Base-by-base conservation (phyloP, 2,797 vertebrate genomes). In the Sus cebifrons region DNA sequence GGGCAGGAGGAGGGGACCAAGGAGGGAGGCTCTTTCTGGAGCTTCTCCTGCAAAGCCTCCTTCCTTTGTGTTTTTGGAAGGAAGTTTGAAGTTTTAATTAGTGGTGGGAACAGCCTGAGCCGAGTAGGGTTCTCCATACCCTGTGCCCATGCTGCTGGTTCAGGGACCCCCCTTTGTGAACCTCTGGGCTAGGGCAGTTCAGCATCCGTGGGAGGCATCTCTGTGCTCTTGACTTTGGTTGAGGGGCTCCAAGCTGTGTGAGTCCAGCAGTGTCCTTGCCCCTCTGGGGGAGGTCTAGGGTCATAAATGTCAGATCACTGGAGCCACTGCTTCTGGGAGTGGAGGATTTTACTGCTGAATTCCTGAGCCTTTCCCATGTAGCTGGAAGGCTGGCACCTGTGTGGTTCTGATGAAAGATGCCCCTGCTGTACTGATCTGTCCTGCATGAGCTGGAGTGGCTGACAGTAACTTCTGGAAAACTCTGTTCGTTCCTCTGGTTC, bases 301-400 rank as follows among this genome's bases (percentile, higher is more conserved):
- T 23, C 2, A 0, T 0, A 1, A 5, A 10, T 0, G 14, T 15
- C 12, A 25, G 4, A 12, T 4, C n/a, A 1, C 2, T 11, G 64
- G n/a, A 54, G 36, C 40, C 9, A 1, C 27, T 27, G 18, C 25
- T 27, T 18, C 60, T 3, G 2, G 44, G 11, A 2, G 12, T 5
- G 54, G 44, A 14, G 29, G 64, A 32, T 40, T 16, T 27, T 21
- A 1, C n/a, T 0, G 0, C 20, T 0, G 3, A 0, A 23, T 6
- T 23, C 14, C 27, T 9, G 0, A 2, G 23, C 0, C 32, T 6
- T 52, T 56, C 52, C n/a, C 17, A 0, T 1, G 4, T 23, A 52
- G 36, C 11, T 3, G 1, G 25, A 23, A 13, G 23, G 23, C 9
- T 11, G 32, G 58, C 10, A 5, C 25, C 25, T 14, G 1, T 3